Base-by-base conservation (phyloP, 2,888 invertebrate species). In the Hirtodrosophila trivittata region DNA sequence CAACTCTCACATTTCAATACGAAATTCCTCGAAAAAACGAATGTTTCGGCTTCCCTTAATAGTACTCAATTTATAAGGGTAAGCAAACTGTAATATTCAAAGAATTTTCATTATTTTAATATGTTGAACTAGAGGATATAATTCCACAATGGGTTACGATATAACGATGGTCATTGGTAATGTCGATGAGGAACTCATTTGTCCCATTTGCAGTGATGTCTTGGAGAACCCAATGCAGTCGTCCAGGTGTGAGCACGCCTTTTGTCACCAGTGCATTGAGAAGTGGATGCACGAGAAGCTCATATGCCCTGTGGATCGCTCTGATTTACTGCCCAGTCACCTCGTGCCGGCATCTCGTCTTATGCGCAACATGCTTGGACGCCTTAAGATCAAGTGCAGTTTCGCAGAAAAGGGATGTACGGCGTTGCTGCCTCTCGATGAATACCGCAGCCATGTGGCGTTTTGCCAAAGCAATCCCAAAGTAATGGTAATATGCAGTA, bases 201-300 rank as follows among this genome's bases (percentile, higher is more conserved):
- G 80, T 4, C 77, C 77, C 4, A 84, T 84, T 4, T 80, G 80
- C 3, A 41, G 65, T 0, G 82, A 84, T 30, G 73, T 80, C 0
- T 52, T 84, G 12, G 84, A 80, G 71, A 62, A 66, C 0, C 84
- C 80, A 0, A 46, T 84, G 56, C 80, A 77, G 5, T 81, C 84
- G 1, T 46, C 59, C 0, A 25, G 16, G 38, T 80, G 80, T 10
- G 84, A 84, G 38, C 84, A 80, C 6, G 73, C 70, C 41, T 80
- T 60, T 33, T 80, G 80, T 18, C 73, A 66, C 3, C 32, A n/a
- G 3, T 80, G 80, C 58, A 81, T 81, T 9, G 67, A 70, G 9
- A 77, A 75, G 26, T 80, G 80, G 80, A 46, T 80, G 46, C 12
- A 41, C 3, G 55, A 68, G 46, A 81, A 81, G 25, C 64, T 63